phyloP scores from a whole-genome alignment of 2,888 invertebrate genomes.

The Acheta domesticus region DNA sequence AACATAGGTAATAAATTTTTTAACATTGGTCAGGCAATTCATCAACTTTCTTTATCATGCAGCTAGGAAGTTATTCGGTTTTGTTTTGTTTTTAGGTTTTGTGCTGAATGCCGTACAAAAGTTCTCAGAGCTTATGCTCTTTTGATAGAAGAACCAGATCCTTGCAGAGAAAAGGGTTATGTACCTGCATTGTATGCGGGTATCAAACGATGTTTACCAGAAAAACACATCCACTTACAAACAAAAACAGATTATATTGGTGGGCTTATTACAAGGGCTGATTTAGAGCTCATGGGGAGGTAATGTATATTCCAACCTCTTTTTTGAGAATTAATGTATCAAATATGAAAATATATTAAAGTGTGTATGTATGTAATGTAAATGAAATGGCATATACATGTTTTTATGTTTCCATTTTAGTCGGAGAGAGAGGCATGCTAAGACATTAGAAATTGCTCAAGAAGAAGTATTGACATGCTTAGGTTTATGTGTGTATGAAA shows the following conservation, averaged over 20 bases:
- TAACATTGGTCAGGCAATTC: not conserved
- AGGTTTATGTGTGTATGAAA: constrained; percentile 88
- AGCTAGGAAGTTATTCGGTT: not conserved
- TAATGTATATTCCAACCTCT: constrained; percentile 43
- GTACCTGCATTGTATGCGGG: constrained; percentile 82
- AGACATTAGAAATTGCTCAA: constrained; percentile 94
- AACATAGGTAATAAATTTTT: constrained; percentile 64
- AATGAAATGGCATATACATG: too few relatives aligned
- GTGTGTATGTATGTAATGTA: too few relatives aligned
- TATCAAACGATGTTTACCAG: constrained; percentile 78
- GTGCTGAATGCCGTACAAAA: constrained; percentile 89
- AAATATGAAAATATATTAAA: too few relatives aligned
- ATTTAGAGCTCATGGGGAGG: constrained; percentile 86
- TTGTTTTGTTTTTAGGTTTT: constrained; percentile 57
- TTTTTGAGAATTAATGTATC: not conserved
- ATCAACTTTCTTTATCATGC: not conserved
- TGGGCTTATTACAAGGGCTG: constrained; percentile 81
- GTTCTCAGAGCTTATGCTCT: constrained; percentile 82
- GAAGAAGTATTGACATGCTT: constrained; percentile 94
- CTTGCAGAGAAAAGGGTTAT: constrained; percentile 84
- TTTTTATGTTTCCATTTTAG: constrained; percentile 46
- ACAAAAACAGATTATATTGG: constrained; percentile 86
- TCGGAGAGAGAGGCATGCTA: constrained; percentile 87
- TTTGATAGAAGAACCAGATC: constrained; percentile 78
- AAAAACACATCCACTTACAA: constrained; percentile 84